A percentile compares a stretch with the other conserved stretches of the same genome.
Evolutionary conservation across 2,888 invertebrate species (phyloP).

Genomic region (Cecidostiba fungosa): DNA sequence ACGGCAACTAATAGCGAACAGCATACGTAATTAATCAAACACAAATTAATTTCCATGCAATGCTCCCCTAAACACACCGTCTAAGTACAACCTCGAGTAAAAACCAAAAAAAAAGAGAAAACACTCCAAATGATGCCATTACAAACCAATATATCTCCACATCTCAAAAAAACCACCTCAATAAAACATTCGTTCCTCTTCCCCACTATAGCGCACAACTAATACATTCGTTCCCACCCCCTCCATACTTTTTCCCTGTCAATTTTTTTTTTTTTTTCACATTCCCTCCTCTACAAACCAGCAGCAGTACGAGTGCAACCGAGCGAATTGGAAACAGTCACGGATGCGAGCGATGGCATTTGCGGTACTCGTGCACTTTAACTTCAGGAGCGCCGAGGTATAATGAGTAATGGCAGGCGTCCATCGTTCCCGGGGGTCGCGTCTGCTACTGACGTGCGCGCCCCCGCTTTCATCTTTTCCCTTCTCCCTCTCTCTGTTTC

Average conservation of each 20-base stretch:
- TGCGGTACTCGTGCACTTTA: slow-evolving; percentile 49
- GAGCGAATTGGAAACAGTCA: slow-evolving; percentile 50
- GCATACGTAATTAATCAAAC: too few relatives aligned
- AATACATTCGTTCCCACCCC: not conserved
- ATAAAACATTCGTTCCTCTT: not conserved
- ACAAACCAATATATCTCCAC: not conserved
- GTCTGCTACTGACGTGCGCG: slow-evolving; percentile 54
- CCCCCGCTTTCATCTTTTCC: slow-evolving; percentile 38
- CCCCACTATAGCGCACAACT: not conserved
- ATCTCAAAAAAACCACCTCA: not conserved
- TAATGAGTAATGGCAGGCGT: slow-evolving; percentile 65
- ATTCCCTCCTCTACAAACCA: not conserved
- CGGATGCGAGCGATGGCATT: slow-evolving; percentile 50
- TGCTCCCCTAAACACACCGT: too few relatives aligned
- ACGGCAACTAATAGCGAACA: too few relatives aligned
- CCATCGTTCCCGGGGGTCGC: slow-evolving; percentile 50
- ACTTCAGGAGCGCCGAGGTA: slow-evolving; percentile 38
- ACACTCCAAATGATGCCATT: not conserved
- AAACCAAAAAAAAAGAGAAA: too few relatives aligned
- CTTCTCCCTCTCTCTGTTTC: not conserved
- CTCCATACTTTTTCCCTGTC: slow-evolving; percentile 10
- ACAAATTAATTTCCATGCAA: too few relatives aligned
- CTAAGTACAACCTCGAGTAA: too few relatives aligned
- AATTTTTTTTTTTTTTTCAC: not conserved
- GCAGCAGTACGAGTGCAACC: not conserved